Conservation (phyloP, 1,140 invertebrate genomes). For the Mizuhopecten yessoensis region DNA sequence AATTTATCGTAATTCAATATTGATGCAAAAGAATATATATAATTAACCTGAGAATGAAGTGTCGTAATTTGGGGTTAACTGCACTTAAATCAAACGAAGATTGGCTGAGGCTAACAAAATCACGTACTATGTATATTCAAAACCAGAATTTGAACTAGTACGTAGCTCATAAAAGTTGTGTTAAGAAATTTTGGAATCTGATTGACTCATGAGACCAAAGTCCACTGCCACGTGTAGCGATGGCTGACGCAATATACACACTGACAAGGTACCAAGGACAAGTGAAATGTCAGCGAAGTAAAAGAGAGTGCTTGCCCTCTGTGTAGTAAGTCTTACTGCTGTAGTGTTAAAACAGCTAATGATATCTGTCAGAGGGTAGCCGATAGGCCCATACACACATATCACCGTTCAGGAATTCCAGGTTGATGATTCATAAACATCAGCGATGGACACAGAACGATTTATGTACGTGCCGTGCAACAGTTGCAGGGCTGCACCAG, state of each 20-base stretch:
- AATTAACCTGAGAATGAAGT: background rate
- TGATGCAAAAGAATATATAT: no score
- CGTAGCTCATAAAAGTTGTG: background rate
- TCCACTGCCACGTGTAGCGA: background rate
- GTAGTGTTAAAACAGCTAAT: background rate
- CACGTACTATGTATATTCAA: no score
- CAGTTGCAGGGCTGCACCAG: background rate
- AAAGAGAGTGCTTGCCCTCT: background rate
- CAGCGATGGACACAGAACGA: background rate
- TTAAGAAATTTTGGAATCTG: background rate
- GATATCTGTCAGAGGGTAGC: background rate
- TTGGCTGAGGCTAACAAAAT: no score
- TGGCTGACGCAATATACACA: background rate
- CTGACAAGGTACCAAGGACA: background rate
- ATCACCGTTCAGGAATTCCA: slow-evolving; percentile 23
- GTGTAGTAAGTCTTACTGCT: background rate
- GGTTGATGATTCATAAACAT: background rate
- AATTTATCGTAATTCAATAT: no score
- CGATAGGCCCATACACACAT: background rate
- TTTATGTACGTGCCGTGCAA: background rate
- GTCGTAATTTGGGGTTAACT: background rate
- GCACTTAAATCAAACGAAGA: background rate
- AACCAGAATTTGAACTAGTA: no score
- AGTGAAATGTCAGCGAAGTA: background rate
- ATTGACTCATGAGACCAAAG: slow-evolving; percentile 13